Evolutionary conservation across 1,140 invertebrate genomes (phyloP), one percentile per base, ranked within the genome.

Genomic region (Drosophila bocki): DNA sequence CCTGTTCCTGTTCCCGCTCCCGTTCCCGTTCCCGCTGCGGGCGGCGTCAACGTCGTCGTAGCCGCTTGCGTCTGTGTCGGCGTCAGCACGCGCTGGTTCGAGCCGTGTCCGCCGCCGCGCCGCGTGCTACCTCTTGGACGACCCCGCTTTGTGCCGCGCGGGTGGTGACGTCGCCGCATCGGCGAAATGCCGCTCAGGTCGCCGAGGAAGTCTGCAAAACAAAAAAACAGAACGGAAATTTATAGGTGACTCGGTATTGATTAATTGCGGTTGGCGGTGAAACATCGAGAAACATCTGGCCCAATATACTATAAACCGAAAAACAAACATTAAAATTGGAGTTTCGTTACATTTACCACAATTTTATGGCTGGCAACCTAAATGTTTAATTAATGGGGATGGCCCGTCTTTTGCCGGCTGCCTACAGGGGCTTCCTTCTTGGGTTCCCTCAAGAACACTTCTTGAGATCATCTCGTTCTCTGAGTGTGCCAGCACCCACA

Each of bases 91-190:
- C 82, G 85, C 72, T 60, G 62, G 19, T 81, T 44, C 42, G 88
- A 76, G 41, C 91, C 92, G 63, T 91, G 88, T 48, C 84, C 90
- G 74, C 90, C 91, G 68, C 91, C 91, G 60, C 92, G 87, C 53
- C 91, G 79, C 29, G 95, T 93, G 29, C 95, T 96, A 64, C 96
- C 96, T 29, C 96, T 94, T 44, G 96, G 95, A 71, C 96, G 93
- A 1, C 95, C 95, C 12, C 96, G 94, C 80, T 95, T 95, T 0
- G 94, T 94, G 17, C 95, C 95, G 29, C 95, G 93, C 51, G 93
- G 93, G 61, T 93, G 93, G 64, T 93, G 93, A 41, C 94, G 93
- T 57, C 94, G 93, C 74, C 95, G 90, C 32, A 93, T 91, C 29
- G 92, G 82, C 37, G 91, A 78, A 61, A 91, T 68, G 60, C 82